Evolutionary conservation across 2,888 invertebrate genomes (phyloP).

Genomic region (Amblyjoppa fuscipennis): DNA sequence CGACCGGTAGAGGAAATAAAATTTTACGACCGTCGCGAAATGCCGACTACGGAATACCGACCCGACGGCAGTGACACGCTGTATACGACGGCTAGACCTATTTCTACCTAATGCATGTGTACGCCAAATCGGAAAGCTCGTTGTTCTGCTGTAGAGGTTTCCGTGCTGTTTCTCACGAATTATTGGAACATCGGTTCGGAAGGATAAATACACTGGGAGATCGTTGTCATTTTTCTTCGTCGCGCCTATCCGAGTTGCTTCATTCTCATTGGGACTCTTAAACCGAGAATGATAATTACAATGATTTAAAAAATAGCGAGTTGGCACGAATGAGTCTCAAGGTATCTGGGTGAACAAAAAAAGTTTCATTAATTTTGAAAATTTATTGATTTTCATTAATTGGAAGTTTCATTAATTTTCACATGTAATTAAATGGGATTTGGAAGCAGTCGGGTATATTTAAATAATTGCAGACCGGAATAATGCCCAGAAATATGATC

Average conservation of each 20-base stretch:
- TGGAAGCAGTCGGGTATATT: too few species aligned
- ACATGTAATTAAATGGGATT: too few species aligned
- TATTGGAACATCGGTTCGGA: background rate
- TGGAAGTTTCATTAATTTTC: too few species aligned
- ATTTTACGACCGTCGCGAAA: conserved; percentile 33
- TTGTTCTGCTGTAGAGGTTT: background rate
- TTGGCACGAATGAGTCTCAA: background rate
- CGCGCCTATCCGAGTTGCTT: background rate
- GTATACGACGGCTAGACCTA: background rate
- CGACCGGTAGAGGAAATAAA: conserved; percentile 43
- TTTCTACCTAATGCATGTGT: conserved; percentile 7
- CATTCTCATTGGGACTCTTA: background rate
- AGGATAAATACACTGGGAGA: background rate
- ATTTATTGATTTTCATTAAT: too few species aligned
- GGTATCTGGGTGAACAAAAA: background rate
- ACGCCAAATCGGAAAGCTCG: conserved; percentile 4
- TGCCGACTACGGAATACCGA: background rate
- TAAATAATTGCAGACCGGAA: too few species aligned
- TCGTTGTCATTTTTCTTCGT: background rate
- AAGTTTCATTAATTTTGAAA: background rate
- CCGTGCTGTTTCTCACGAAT: background rate
- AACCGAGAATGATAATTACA: too few species aligned
- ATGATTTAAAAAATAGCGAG: too few species aligned
- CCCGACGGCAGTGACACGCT: background rate
- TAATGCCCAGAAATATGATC: too few species aligned